Conservation (phyloP, 1,140 invertebrate genomes). For the Camponotus floridanus region DNA sequence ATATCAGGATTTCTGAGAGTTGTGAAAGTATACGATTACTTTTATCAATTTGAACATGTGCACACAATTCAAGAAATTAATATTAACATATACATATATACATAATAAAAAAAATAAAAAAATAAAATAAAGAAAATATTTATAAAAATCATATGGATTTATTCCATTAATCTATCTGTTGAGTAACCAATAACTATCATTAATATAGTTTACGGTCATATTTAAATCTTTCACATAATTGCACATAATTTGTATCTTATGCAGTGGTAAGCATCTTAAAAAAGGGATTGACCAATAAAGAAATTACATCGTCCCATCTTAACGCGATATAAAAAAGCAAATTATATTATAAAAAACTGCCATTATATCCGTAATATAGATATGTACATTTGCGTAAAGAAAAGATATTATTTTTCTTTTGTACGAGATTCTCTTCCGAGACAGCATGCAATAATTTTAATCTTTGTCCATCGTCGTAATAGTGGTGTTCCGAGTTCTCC, state of each 20-base stretch:
- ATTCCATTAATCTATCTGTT: not conserved
- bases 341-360: constrained; percentile 4
- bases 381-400: not conserved
- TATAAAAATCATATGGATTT: not conserved
- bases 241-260: not conserved
- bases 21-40: not conserved
- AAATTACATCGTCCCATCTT: not conserved
- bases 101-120: not conserved
- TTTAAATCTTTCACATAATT: not conserved
- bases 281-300: not conserved
- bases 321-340: not conserved
- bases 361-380: not conserved
- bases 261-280: not conserved
- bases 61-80: not conserved
- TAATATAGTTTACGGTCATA: not conserved
- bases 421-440: constrained; percentile 1
- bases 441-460: constrained; percentile 40
- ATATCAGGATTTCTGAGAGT: not conserved
- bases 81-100: too few species aligned
- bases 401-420: constrained; percentile 32
- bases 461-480: constrained; percentile 67
- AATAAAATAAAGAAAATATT: not conserved
- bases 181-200: not conserved
- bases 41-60: not conserved
- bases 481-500: constrained; percentile 59